Base-by-base conservation (phyloP, 2,888 invertebrate species). In the Drosophila infuscata region DNA sequence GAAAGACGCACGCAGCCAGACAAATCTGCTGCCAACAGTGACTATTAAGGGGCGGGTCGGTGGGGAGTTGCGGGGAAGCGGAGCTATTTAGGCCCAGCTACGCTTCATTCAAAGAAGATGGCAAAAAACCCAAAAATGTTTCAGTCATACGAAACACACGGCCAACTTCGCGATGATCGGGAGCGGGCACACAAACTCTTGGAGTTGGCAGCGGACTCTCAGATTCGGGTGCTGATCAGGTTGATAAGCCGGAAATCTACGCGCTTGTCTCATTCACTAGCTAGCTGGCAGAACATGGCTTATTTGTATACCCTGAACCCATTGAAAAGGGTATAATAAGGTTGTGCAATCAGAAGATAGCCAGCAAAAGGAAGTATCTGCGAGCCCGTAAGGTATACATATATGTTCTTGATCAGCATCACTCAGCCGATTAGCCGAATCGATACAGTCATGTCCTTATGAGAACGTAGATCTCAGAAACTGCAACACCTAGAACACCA, bases 81-180 rank as follows among this genome's bases (percentile, higher is more conserved):
- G 49, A 11, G 52, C 11, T 36, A 2, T 33, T 62, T 33, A 29
- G 43, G 59, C 46, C 49, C 43, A 60, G 51, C 53, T 53, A 41
- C 29, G 66, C 57, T 80, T 73, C 85, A 85, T 89, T 89, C 86
- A 85, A 89, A 85, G 82, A 84, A 74, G n/a, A 58, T 69, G 72
- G 72, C 82, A 73, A 89, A 89, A 85, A 89, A 89, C 85, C 85
- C 89, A 89, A 20, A 59, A 56, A 59, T 32, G 20, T 79, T 89
- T 85, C 85, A 85, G 85, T 85, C 82, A 89, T 77, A 38, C 43
- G 57, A 25, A 51, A 30, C 12, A 41, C 43, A 32, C 32, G 35
- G 41, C 30, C 58, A 58, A 30, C 20, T 17, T 20, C 25, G 17
- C 6, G 48, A 17, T 15, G 33, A 17, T 29, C 20, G 41, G 49